Base-by-base conservation (phyloP, 2,113 vertebrate species). In the Pangasianodon hypophthalmus region DNA sequence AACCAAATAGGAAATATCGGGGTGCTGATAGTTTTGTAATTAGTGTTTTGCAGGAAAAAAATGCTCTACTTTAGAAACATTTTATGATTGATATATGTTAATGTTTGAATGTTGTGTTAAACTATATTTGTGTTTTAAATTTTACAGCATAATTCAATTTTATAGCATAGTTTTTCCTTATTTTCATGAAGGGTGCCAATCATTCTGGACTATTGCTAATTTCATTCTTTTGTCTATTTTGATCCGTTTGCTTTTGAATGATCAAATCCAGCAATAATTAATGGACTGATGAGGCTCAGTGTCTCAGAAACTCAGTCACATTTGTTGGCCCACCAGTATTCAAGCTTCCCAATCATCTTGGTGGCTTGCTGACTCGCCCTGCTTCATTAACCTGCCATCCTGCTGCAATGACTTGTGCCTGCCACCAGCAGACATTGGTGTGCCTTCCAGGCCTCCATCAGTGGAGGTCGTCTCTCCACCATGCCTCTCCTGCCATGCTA, bases 381-480 rank as follows among this genome's bases (percentile, higher is more conserved):
- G 54, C 19, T 37, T 84, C 37, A 60, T 84, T 84, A 84, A 84
- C 54, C 56, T 60, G 19, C 18, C 26, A 29, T 3, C 56, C 82
- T 41, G 32, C 32, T 84, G 56, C 82, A 58, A 41, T 84, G 80
- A 56, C 50, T 83, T 58, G 80, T 56, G 14, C 48, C 16, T 82
- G 81, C 54, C 54, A 84, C 82, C 54, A 84, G 54, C 82, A 60
- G 56, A 84, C 56, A 84, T 26, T 26, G 21, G 10, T 60, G 54
- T 84, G n/a, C 80, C 32, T 83, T 56, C 18, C 50, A 19, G 26
- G 50, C 16, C 50, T 81, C 18, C 18, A 10, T 58, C 50, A 32
- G 2, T 80, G 77, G 26, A 37, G 50, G 50, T 82, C 24, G 6
- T 10, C 50, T 19, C 50, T 82, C 52, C 26, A 16, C 50, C 50